phyloP scores from a whole-genome alignment of 2,888 invertebrate species.

The Brachypterus glaber region DNA sequence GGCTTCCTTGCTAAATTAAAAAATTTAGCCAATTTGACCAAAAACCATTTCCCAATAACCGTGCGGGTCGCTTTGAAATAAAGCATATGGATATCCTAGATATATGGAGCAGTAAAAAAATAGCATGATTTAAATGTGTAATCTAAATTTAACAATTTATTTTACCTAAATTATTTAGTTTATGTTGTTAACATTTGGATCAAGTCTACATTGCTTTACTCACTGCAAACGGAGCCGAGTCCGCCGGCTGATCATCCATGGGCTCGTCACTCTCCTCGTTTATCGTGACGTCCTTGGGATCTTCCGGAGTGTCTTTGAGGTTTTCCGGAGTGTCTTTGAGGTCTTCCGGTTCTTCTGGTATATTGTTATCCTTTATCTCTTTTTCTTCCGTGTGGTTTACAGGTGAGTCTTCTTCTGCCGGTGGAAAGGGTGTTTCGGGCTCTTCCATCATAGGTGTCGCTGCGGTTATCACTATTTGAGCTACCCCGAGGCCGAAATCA shows the following conservation, averaged over 20 bases:
- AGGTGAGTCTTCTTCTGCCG: constrained; percentile 40
- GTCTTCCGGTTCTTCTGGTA: constrained; percentile 12
- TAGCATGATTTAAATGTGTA: too few species aligned
- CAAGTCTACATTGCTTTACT: too few species aligned
- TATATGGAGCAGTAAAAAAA: too few species aligned
- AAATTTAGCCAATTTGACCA: too few species aligned
- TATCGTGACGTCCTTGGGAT: constrained; percentile 20
- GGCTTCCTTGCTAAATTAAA: too few species aligned
- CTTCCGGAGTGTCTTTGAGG: constrained; percentile 13
- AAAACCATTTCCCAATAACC: too few species aligned
- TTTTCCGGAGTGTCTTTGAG: constrained; percentile 18
- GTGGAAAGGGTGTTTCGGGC: constrained; percentile 69
- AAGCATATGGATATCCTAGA: too few species aligned
- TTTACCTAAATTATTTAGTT: too few species aligned
- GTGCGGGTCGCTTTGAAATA: too few species aligned
- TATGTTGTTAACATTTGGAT: too few species aligned
- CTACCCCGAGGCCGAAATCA: constrained; percentile 68
- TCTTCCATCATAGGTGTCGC: constrained; percentile 90
- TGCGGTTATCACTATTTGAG: constrained; percentile 86
- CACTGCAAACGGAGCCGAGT: constrained; percentile 50
- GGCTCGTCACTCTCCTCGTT: constrained; percentile 23
- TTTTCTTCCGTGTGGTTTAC: constrained; percentile 24
- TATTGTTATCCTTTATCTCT: constrained; percentile 16
- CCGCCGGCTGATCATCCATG: constrained; percentile 48
- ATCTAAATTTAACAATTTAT: too few species aligned